These are phyloP conservation scores for Troglohyphantes excavatus DNA, from an alignment of 2,888 invertebrate species.

Conservation along the genomic window DNA sequence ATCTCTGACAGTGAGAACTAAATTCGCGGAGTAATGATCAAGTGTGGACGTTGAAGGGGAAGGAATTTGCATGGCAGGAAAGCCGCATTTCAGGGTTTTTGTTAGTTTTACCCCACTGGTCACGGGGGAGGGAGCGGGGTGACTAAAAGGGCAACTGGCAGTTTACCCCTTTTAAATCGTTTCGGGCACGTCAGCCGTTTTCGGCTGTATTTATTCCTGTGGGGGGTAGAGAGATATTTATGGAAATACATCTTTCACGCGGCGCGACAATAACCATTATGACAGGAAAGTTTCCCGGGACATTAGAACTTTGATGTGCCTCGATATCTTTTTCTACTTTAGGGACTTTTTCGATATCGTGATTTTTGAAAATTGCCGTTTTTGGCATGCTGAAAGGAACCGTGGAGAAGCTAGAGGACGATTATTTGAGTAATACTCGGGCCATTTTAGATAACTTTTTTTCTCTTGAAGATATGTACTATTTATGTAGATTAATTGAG, in stretches of 20 bases:
- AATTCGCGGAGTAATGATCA: slow-evolving; percentile 76
- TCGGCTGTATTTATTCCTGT: slow-evolving; percentile 44
- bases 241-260: slow-evolving; percentile 70
- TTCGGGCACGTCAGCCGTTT: slow-evolving; percentile 66
- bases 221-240: slow-evolving; percentile 65
- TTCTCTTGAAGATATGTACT: too few species aligned
- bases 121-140: slow-evolving; percentile 4
- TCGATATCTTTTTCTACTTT: slow-evolving; percentile 41
- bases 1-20: slow-evolving; percentile 59
- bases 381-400: slow-evolving; percentile 6
- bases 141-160: slow-evolving; percentile 13
- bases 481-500: too few species aligned
- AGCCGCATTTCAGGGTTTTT: slow-evolving; percentile 49
- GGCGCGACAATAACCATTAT: slow-evolving; percentile 71
- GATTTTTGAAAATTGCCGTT: neutral
- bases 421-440: too few species aligned
- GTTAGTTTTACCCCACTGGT: neutral
- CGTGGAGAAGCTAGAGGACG: too few species aligned
- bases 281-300: slow-evolving; percentile 52
- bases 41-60: slow-evolving; percentile 55
- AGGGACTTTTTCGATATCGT: neutral
- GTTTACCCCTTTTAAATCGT: slow-evolving; percentile 57
- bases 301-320: slow-evolving; percentile 67
- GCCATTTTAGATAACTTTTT: too few species aligned
- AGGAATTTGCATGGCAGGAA: slow-evolving; percentile 13